Evolutionary conservation across 2,797 vertebrate species (phyloP).

Genomic region (Carcharodon carcharias): DNA sequence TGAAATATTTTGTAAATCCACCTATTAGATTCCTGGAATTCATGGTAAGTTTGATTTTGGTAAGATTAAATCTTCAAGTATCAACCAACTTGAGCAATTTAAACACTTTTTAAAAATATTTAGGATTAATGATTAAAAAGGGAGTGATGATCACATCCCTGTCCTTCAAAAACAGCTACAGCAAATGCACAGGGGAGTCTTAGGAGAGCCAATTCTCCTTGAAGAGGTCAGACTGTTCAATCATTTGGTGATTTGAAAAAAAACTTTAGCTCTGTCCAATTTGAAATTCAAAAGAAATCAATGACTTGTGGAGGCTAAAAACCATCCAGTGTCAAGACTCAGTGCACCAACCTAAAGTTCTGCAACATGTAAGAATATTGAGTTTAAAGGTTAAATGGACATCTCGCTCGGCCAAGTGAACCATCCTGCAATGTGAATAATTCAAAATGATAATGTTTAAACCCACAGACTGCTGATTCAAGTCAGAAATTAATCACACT

Average conservation of each 20-base stretch:
- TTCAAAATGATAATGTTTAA: too few relatives aligned
- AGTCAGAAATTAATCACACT: too few relatives aligned
- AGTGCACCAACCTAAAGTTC: not conserved
- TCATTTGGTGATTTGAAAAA: too few relatives aligned
- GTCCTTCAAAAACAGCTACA: not conserved
- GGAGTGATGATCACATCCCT: not conserved
- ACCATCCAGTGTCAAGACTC: not conserved
- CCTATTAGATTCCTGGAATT: not conserved
- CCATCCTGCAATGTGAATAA: too few relatives aligned
- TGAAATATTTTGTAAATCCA: not conserved
- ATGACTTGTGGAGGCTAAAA: not conserved
- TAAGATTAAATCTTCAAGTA: not conserved
- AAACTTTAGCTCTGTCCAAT: not conserved
- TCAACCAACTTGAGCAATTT: not conserved
- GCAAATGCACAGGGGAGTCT: not conserved
- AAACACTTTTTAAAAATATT: not conserved
- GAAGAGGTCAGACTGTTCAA: too few relatives aligned
- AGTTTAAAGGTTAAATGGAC: too few relatives aligned
- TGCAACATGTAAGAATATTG: not conserved
- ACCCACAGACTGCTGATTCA: too few relatives aligned
- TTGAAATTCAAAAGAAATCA: not conserved
- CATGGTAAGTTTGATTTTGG: not conserved
- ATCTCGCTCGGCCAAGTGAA: too few relatives aligned
- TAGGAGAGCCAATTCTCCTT: not conserved
- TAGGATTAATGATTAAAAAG: not conserved